Evolutionary conservation across 1,140 invertebrate genomes (phyloP).

Genomic region (Bombus fervidus): DNA sequence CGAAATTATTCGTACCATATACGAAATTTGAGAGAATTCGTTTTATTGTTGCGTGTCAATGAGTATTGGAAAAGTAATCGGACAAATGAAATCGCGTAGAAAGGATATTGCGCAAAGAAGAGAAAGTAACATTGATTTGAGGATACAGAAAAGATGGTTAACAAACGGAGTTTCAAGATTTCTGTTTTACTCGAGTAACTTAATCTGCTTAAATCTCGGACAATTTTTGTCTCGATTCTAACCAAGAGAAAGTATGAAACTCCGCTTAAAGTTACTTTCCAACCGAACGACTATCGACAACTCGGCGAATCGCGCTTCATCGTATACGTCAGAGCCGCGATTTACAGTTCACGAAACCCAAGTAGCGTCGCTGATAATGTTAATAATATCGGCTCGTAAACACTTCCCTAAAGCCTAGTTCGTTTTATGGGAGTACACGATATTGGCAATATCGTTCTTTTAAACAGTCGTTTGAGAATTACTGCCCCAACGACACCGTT

Average conservation of each 20-base stretch:
- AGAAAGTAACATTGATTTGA: too few species aligned
- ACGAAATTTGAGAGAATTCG: not conserved
- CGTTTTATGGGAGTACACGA: conserved; percentile 15
- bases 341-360: conserved; percentile 1
- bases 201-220: not conserved
- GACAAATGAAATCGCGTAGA: not conserved
- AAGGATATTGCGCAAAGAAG: not conserved
- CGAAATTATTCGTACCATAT: not conserved
- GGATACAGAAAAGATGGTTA: too few species aligned
- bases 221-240: not conserved
- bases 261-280: not conserved
- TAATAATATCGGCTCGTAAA: conserved; percentile 15
- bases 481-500: conserved; percentile 8
- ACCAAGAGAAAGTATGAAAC: not conserved
- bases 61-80: not conserved
- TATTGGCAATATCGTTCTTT: conserved; percentile 37
- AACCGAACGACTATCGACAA: not conserved
- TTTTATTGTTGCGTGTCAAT: not conserved
- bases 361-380: conserved; percentile 2
- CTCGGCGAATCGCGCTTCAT: not conserved
- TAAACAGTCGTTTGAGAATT: conserved; percentile 16
- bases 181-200: not conserved
- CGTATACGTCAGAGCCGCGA: not conserved
- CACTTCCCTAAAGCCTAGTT: not conserved
- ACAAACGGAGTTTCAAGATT: not conserved